A percentile compares a stretch with the other conserved stretches of the same genome.
Evolutionary conservation across 2,113 vertebrate species (phyloP).

Genomic region (Corydoras maculifer): DNA sequence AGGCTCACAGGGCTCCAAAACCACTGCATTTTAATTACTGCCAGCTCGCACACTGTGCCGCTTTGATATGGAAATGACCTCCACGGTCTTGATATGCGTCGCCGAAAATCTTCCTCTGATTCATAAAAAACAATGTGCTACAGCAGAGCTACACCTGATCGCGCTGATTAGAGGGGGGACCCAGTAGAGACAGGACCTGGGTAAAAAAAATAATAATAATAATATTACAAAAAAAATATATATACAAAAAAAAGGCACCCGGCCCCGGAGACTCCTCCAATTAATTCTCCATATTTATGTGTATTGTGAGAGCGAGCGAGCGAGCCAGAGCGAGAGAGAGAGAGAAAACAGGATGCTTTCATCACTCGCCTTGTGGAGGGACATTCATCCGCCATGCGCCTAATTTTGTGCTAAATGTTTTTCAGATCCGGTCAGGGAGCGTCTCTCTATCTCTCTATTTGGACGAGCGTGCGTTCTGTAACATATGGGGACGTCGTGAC

Average conservation of each 20-base stretch:
- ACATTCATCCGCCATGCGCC: conserved; percentile 14
- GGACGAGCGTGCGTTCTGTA: conserved; percentile 19
- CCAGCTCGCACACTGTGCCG: conserved; percentile 79
- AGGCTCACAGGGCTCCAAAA: conserved; percentile 67
- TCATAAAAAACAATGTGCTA: conserved; percentile 90
- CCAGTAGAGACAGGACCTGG: conserved; percentile 2
- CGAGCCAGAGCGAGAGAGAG: neutral
- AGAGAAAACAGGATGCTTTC: conserved; percentile 10
- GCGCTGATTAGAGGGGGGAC: conserved; percentile 65
- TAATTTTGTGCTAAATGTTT: conserved; percentile 18
- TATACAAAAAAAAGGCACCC: conserved; percentile 36
- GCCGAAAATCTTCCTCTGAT: conserved; percentile 92
- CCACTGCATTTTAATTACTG: conserved; percentile 98
- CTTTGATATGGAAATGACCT: conserved; percentile 98
- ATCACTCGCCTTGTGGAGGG: neutral
- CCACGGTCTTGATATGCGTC: conserved; percentile 81
- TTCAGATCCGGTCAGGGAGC: neutral
- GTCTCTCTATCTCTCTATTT: conserved; percentile 1
- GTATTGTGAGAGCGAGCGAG: conserved; percentile 36
- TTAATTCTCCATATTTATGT: conserved; percentile 64
- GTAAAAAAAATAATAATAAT: no score
- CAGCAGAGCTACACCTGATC: conserved; percentile 87
- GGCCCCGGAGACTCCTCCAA: conserved; percentile 54
- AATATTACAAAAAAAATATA: no score
- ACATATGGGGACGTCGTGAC: conserved; percentile 19